phyloP scores from a whole-genome alignment of 2,113 vertebrate species.

The Plotosus lineatus region DNA sequence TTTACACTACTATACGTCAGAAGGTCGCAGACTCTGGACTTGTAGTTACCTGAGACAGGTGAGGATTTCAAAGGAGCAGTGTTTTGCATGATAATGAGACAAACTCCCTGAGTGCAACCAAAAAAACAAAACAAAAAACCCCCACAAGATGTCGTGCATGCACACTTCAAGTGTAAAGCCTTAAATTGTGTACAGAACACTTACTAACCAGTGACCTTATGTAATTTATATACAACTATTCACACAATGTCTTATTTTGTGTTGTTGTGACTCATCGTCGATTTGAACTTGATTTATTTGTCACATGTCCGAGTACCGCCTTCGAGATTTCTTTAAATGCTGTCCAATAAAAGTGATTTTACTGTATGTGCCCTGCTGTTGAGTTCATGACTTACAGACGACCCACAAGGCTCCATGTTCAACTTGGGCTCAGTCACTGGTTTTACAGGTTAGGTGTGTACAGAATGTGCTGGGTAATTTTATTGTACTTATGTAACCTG shows the following conservation, averaged over 20 bases:
- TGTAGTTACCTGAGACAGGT: not conserved
- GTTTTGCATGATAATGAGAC: constrained; percentile 66
- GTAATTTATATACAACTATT: constrained; percentile 58
- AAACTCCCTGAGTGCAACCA: constrained; percentile 67
- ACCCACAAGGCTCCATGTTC: not conserved
- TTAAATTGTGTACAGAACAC: constrained; percentile 57
- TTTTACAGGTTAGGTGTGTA: constrained; percentile 2
- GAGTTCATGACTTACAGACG: not conserved
- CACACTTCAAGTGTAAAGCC: constrained; percentile 55
- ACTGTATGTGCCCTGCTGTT: constrained; percentile 26
- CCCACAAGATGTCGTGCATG: constrained; percentile 61
- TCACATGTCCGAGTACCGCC: constrained; percentile 30
- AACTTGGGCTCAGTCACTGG: not conserved
- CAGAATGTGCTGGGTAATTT: not conserved
- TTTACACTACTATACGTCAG: constrained; percentile 44
- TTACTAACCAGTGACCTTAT: constrained; percentile 57
- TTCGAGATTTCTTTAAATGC: constrained; percentile 24
- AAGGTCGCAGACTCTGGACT: constrained; percentile 29
- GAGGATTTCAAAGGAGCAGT: constrained; percentile 16
- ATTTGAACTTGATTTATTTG: constrained; percentile 23
- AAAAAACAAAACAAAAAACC: too few species aligned
- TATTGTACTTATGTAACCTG: not conserved
- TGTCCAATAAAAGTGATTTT: constrained; percentile 42
- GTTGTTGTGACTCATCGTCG: constrained; percentile 51
- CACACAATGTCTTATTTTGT: constrained; percentile 54